These are phyloP conservation scores for Chrysochloris asiatica DNA, from an alignment of 2,113 vertebrate genomes.

Conservation along the genomic window DNA sequence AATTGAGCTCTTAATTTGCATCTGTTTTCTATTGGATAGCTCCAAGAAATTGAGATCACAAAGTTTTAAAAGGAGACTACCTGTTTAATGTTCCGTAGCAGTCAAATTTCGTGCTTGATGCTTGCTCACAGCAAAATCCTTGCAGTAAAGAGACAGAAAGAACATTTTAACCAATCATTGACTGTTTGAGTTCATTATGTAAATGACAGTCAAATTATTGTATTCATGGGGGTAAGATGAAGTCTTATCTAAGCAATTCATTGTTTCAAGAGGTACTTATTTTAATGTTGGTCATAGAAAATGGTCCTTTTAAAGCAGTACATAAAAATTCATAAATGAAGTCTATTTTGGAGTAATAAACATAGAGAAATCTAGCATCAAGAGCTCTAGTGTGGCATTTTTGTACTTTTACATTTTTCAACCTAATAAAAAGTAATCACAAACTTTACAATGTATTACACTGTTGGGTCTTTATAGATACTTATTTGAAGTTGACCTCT, in stretches of 20 bases:
- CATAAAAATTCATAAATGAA: constrained; percentile 31
- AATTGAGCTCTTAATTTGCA: constrained; percentile 74
- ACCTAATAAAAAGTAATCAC: constrained; percentile 2
- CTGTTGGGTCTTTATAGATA: background rate
- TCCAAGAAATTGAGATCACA: constrained; percentile 72
- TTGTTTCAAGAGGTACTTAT: constrained; percentile 61
- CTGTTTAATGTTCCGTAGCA: constrained; percentile 73
- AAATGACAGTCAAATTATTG: constrained; percentile 55
- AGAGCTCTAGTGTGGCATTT: background rate
- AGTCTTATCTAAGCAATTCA: constrained; percentile 4
- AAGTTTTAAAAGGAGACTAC: constrained; percentile 72
- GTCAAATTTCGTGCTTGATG: constrained; percentile 62
- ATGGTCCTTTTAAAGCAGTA: background rate
- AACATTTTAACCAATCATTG: constrained; percentile 71
- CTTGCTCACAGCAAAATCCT: constrained; percentile 65
- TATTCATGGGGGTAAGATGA: constrained; percentile 57
- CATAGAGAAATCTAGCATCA: background rate
- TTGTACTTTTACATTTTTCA: background rate
- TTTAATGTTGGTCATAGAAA: constrained; percentile 55
- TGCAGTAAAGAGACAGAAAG: constrained; percentile 38
- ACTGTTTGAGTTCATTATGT: constrained; percentile 64
- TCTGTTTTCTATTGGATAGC: constrained; percentile 73
- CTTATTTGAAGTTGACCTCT: background rate
- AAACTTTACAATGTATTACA: background rate
- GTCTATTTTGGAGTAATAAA: background rate